Evolutionary conservation across 2,888 invertebrate genomes (phyloP), one percentile per base, ranked within the genome.

Genomic region (Coenonympha glycerion): DNA sequence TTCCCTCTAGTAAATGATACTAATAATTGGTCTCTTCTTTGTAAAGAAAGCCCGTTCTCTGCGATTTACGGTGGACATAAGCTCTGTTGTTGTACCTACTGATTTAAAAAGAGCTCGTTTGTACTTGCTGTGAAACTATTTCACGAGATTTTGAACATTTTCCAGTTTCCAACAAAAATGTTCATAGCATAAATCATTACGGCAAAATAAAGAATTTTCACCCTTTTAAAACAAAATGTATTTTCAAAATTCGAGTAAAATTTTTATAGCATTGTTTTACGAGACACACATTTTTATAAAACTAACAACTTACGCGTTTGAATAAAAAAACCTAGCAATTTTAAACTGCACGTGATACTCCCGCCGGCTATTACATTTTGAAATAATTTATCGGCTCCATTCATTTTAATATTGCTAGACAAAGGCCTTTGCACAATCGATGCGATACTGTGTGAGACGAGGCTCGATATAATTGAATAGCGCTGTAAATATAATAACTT

Each of bases 311-410:
- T 44, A 44, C 22, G 44, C 8, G 44, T 33, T 34, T 24, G 24
- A 34, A 34, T 44, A 33, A 33, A 42, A 30, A 22, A 44, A 21
- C 22, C 9, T 19, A 30, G 31, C 44, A 33, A 33, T 31, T 44
- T 37, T 33, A 46, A 47, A 42, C 42, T 47, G 30, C 40, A 48
- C 41, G 41, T 33, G 45, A 22, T 42, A 41, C 31, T 30, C 15
- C 48, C 41, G 41, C 22, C 16, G 46, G 49, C 44, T 11, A 46
- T 52, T 52, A 52, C 52, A 52, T 45, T 41, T 55, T 46, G 42
- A 52, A 52, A 55, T 52, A 37, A 52, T 48, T 52, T 51, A 55
- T 52, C 33, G 33, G 46, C 21, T 26, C 36, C 39, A 52, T 53
- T 49, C 34, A 42, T 42, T 44, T 49, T 49, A 42, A 49, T 46